Percentiles rank a stretch among this genome's conserved stretches.
phyloP scores from a whole-genome alignment of 2,113 vertebrate genomes.

The Macheiramphus alcinus region DNA sequence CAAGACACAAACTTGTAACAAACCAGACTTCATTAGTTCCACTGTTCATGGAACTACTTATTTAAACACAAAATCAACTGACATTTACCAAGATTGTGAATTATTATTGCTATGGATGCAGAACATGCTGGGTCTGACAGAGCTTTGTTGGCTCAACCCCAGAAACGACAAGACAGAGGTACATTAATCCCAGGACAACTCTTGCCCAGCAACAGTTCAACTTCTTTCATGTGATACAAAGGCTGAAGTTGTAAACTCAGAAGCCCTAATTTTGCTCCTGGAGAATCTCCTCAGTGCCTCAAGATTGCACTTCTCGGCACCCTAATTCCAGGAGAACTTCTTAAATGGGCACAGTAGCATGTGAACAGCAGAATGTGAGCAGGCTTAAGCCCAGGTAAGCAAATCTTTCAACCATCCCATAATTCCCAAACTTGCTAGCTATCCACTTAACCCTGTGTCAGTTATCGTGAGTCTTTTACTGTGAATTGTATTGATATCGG shows the following conservation, averaged over 20 bases:
- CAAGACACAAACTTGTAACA: background rate
- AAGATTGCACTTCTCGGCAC: background rate
- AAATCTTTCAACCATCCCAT: too few species aligned
- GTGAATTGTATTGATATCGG: too few species aligned
- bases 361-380: background rate
- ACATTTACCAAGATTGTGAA: background rate
- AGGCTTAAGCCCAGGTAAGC: too few species aligned
- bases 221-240: background rate
- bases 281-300: background rate
- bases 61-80: background rate
- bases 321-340: background rate
- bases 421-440: too few species aligned
- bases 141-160: background rate
- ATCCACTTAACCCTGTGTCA: too few species aligned
- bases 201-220: background rate
- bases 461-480: too few species aligned
- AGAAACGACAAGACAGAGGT: background rate
- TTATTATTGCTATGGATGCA: background rate
- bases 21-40: background rate
- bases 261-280: background rate
- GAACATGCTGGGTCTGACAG: background rate
- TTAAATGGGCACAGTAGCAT: background rate
- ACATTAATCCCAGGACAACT: background rate
- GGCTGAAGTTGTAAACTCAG: background rate
- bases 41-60: background rate